Conservation (phyloP, 2,797 vertebrate genomes). For the Dicrostonyx torquatus region DNA sequence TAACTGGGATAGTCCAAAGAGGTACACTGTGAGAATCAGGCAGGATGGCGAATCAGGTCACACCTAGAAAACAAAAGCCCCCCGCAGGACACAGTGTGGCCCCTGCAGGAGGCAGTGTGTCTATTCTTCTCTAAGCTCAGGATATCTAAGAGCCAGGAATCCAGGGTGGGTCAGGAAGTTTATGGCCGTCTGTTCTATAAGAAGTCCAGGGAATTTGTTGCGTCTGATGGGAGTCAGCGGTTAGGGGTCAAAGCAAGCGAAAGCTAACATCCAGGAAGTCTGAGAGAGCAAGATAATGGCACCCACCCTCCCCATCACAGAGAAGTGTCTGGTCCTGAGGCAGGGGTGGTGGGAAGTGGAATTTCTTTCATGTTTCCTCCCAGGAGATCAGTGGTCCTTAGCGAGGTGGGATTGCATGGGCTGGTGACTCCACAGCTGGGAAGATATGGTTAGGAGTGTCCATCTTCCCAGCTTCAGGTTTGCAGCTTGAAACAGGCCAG, state of each 20-base stretch:
- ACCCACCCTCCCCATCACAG: neutral
- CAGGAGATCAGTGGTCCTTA: neutral
- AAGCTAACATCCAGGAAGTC: conserved; percentile 64
- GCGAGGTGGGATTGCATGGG: neutral
- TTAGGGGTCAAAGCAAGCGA: conserved; percentile 65
- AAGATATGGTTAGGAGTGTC: neutral
- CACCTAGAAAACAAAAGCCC: conserved; percentile 46
- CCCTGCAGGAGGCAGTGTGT: conserved; percentile 1
- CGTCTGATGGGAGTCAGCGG: conserved; percentile 21
- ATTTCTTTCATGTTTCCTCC: conserved; percentile 41
- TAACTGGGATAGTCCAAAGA: neutral
- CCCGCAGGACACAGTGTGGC: neutral
- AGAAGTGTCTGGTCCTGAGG: neutral
- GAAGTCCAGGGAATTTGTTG: neutral
- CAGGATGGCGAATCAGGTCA: neutral
- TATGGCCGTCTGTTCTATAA: neutral
- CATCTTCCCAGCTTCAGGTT: neutral
- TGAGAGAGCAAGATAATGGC: conserved; percentile 61
- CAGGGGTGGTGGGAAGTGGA: neutral
- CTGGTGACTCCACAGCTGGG: neutral
- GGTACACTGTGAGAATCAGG: neutral
- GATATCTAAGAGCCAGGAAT: conserved; percentile 62
- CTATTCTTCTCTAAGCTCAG: conserved; percentile 52
- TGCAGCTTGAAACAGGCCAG: neutral
- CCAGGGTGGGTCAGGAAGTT: conserved; percentile 58